A percentile compares a stretch with the other conserved stretches of the same genome.
phyloP scores from a whole-genome alignment of 1,140 invertebrate genomes.

The Ceratina japonica region DNA sequence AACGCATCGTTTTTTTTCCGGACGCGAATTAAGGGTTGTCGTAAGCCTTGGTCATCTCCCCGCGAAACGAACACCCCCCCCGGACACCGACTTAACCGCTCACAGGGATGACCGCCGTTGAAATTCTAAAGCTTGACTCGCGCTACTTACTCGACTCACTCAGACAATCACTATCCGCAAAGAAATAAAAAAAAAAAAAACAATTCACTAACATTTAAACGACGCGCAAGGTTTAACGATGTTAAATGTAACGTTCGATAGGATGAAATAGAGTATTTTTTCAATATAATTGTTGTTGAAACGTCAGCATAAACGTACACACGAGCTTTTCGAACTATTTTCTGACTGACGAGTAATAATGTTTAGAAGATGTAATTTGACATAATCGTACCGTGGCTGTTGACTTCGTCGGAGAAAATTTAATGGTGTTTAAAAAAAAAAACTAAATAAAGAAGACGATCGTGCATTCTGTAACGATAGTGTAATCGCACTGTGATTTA shows the following conservation, averaged over 20 bases:
- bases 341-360: not conserved
- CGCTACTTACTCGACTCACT: not conserved
- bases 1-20: constrained; percentile 6
- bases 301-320: not conserved
- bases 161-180: not conserved
- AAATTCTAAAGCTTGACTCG: not conserved
- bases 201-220: not conserved
- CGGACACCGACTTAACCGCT: not conserved
- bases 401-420: not conserved
- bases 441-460: not conserved
- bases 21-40: constrained; percentile 4
- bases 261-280: not conserved
- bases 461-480: too few relatives aligned
- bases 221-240: not conserved
- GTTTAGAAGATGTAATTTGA: not conserved
- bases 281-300: not conserved
- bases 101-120: not conserved
- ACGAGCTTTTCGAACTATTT: not conserved
- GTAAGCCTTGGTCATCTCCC: constrained; percentile 23
- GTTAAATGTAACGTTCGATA: not conserved
- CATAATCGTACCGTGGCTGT: not conserved
- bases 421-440: not conserved
- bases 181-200: too few relatives aligned
- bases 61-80: not conserved
- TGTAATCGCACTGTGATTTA: too few relatives aligned